Evolutionary conservation across 2,113 vertebrate genomes (phyloP).

Genomic region (Nesogale talazaci): DNA sequence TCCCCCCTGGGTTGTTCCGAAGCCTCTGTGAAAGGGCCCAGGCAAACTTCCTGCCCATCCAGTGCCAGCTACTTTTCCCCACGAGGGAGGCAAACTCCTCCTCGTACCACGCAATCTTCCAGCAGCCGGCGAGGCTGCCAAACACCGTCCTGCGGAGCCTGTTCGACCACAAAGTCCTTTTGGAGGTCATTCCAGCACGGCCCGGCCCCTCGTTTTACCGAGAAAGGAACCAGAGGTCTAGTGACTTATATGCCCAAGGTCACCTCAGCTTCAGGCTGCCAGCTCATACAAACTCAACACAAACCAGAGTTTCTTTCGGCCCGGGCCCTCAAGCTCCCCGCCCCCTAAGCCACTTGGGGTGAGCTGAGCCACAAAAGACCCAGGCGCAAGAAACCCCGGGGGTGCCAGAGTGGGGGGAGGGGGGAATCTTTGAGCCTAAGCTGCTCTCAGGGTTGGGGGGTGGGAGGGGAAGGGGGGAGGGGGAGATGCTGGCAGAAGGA

Average conservation of each 20-base stretch:
- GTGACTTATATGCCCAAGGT: slow-evolving; percentile 56
- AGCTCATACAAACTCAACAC: background rate
- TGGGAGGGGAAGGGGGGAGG: too few relatives aligned
- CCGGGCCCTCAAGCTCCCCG: background rate
- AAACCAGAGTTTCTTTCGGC: background rate
- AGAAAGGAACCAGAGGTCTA: background rate
- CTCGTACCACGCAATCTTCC: too few relatives aligned
- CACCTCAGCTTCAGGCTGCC: background rate
- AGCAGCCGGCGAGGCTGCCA: background rate
- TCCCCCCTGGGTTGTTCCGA: background rate
- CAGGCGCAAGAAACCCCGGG: background rate
- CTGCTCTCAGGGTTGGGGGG: background rate
- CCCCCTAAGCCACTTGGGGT: background rate
- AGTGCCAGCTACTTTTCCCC: background rate
- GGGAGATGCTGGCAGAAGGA: background rate
- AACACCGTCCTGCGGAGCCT: background rate
- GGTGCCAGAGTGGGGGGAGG: background rate
- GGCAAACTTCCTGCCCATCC: background rate
- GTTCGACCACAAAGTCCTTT: background rate
- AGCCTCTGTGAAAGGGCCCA: background rate
- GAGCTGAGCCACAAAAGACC: background rate
- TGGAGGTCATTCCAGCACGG: background rate
- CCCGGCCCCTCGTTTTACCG: background rate
- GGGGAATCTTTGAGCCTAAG: background rate
- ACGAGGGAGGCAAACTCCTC: background rate